Evolutionary conservation across 2,797 vertebrate genomes (phyloP).

Genomic region (Scleropages formosus): DNA sequence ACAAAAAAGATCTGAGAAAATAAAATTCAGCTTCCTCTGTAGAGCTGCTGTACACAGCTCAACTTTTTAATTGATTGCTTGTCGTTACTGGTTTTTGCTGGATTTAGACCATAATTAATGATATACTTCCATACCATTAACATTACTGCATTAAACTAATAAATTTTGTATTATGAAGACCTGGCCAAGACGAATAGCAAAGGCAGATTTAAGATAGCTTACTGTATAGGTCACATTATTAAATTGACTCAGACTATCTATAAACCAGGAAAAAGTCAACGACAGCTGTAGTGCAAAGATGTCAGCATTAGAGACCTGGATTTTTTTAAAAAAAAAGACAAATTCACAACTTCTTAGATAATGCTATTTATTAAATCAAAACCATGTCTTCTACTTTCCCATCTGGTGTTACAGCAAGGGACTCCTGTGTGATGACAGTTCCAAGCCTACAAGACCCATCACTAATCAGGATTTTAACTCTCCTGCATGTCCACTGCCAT

Average conservation of each 20-base stretch:
- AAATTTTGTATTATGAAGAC: neutral
- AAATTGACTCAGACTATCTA: neutral
- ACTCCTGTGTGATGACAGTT: neutral
- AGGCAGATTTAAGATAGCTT: neutral
- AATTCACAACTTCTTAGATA: constrained; percentile 9
- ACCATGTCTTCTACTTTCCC: constrained; percentile 3
- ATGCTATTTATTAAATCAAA: constrained; percentile 18
- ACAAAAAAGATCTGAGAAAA: constrained; percentile 3
- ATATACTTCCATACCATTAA: neutral
- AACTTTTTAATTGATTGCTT: neutral
- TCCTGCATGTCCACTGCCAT: neutral
- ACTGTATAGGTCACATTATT: neutral
- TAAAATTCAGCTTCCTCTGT: neutral
- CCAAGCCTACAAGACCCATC: neutral
- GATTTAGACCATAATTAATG: constrained; percentile 1
- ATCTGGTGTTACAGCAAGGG: neutral
- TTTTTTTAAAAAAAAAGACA: neutral
- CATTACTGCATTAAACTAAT: neutral
- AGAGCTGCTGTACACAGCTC: neutral
- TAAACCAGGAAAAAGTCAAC: neutral
- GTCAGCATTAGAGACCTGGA: neutral
- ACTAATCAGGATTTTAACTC: neutral
- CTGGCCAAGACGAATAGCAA: neutral
- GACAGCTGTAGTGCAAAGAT: constrained; percentile 13
- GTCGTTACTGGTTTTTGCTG: neutral